Evolutionary conservation across 2,797 vertebrate species (phyloP), one percentile per base, ranked within the genome.

Genomic region (Avahi laniger): DNA sequence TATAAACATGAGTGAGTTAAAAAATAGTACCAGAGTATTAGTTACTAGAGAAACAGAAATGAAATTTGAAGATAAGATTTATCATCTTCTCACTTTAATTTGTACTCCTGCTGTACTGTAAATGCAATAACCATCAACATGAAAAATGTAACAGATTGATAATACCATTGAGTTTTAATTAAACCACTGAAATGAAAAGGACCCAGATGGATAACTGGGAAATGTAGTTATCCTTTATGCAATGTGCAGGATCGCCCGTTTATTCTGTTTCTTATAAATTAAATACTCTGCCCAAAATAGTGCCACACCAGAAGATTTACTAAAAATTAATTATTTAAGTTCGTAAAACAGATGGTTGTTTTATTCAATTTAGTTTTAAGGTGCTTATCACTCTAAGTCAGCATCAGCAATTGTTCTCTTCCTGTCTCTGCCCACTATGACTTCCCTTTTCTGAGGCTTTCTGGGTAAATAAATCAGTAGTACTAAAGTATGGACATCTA

Each of bases 141-240:
- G 98, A 99, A 99, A 98, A 98, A 98, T 98, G 98, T 98, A 99
- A 98, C 98, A 99, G 98, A 99, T 98, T 99, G 98, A 98, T 99
- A 98, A 99, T 98, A 98, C 98, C 98, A 98, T 98, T 98, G 98
- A 98, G 98, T 98, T 99, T 99, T 99, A 99, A 99, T 99, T 99
- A 99, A 99, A 99, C 98, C 96, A 98, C 98, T 99, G 98, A 98
- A 99, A 98, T 98, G 98, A 98, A 99, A 98, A 99, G 95, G 98
- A 96, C 98, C 98, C 98, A 98, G 98, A 98, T 99, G 98, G 98
- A 98, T 98, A 98, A 98, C 98, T 98, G 98, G 98, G 98, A 98
- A 98, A 98, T 98, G 97, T 97, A 98, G 98, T 98, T 98, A 98
- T 98, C 98, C 97, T 97, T 97, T 98, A 98, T 98, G 98, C 98